Conservation (phyloP, 1,140 invertebrate genomes). For the Rhopalosiphum padi region DNA sequence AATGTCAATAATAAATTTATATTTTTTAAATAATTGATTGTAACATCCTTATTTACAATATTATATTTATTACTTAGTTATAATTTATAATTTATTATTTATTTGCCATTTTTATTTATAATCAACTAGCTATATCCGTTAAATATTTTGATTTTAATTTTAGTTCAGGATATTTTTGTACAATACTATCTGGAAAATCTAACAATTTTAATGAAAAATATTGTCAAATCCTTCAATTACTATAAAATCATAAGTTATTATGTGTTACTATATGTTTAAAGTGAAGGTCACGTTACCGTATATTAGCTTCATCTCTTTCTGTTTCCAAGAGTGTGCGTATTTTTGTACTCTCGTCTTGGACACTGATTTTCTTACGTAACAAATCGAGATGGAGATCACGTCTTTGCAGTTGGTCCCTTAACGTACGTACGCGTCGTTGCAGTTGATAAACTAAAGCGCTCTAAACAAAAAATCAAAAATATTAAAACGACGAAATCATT, state of each 20-base stretch:
- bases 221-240: neutral
- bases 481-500: neutral
- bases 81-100: too few species aligned
- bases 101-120: too few species aligned
- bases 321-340: constrained; percentile 62
- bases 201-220: neutral
- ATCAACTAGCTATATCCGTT: neutral
- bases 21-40: too few species aligned
- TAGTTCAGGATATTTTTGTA: neutral
- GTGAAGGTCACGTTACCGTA: constrained; percentile 64
- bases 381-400: constrained; percentile 91
- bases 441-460: constrained; percentile 84
- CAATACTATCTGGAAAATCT: neutral
- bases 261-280: constrained; percentile 55
- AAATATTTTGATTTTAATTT: neutral
- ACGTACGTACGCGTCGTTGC: constrained; percentile 78
- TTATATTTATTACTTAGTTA: too few species aligned
- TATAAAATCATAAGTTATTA: neutral
- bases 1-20: too few species aligned
- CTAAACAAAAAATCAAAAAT: constrained; percentile 63
- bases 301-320: constrained; percentile 78
- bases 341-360: constrained; percentile 67
- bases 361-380: constrained; percentile 81
- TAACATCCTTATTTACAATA: too few species aligned
- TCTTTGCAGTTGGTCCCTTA: constrained; percentile 87